Evolutionary conservation across 2,888 invertebrate genomes (phyloP).

Genomic region (Tribolium freemani): DNA sequence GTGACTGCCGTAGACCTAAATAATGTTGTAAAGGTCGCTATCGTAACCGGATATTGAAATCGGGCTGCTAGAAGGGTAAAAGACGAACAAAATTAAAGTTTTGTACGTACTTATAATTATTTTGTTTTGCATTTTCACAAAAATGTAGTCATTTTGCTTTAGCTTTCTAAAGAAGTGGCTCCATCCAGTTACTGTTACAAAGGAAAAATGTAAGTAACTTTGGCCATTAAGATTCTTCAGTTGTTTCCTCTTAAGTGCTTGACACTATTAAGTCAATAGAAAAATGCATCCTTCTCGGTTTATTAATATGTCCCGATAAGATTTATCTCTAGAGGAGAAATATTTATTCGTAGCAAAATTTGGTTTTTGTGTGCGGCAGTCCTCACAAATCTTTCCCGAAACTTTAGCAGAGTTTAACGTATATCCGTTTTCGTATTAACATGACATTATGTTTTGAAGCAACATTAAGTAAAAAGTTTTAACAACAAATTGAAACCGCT

Average conservation of each 20-base stretch:
- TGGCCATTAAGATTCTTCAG: background rate
- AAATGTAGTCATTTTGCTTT: background rate
- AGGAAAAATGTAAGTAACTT: background rate
- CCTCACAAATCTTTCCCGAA: background rate
- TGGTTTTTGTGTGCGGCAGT: too few relatives aligned
- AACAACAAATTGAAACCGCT: conserved; percentile 27
- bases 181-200: background rate
- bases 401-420: background rate
- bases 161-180: background rate
- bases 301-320: background rate
- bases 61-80: background rate
- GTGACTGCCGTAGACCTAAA: background rate
- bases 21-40: background rate
- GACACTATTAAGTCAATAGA: background rate
- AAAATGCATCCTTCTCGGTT: background rate
- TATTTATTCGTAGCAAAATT: too few relatives aligned
- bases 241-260: background rate
- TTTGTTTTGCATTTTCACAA: background rate
- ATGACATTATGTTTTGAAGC: conserved; percentile 9
- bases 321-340: background rate
- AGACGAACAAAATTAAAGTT: background rate
- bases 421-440: conserved; percentile 1
- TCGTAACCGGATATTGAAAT: conserved; percentile 19
- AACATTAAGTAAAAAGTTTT: conserved; percentile 31
- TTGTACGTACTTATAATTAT: background rate